phyloP scores from a whole-genome alignment of 2,888 invertebrate genomes.

The Apeira syringaria region DNA sequence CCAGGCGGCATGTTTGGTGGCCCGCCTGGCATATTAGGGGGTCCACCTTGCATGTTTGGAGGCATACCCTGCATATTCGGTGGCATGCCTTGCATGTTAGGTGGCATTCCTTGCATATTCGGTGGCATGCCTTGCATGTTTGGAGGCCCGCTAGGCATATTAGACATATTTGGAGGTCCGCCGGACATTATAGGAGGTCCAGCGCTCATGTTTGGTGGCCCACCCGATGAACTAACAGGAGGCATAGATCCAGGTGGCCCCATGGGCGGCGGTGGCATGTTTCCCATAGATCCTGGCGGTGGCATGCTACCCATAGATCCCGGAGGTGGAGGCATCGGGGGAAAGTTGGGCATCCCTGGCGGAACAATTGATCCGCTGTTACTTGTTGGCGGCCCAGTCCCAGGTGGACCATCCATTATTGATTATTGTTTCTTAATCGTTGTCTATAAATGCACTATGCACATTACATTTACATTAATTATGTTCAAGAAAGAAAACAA shows the following conservation, averaged over 20 bases:
- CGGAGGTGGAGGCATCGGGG: conserved; percentile 63
- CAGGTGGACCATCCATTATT: conserved; percentile 72
- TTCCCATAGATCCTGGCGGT: conserved; percentile 55
- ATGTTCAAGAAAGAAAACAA: too few relatives aligned
- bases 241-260: conserved; percentile 61
- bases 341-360: conserved; percentile 58
- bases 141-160: conserved; percentile 26
- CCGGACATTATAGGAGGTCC: conserved; percentile 24
- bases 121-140: conserved; percentile 29
- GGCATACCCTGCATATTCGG: conserved; percentile 22
- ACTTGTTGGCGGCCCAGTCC: conserved; percentile 58
- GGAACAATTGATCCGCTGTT: conserved; percentile 60
- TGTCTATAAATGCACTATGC: too few relatives aligned
- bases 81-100: conserved; percentile 29
- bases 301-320: conserved; percentile 48
- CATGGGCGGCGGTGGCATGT: conserved; percentile 44
- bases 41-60: conserved; percentile 19
- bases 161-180: conserved; percentile 19
- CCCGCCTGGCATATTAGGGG: conserved; percentile 21
- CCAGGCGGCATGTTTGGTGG: background rate
- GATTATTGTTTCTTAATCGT: background rate
- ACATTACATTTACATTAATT: too few relatives aligned
- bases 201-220: conserved; percentile 33
- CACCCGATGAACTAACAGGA: conserved; percentile 49
- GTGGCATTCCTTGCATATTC: conserved; percentile 18